Conservation (phyloP, 2,888 invertebrate species). For the Stenolophus ochropezus region DNA sequence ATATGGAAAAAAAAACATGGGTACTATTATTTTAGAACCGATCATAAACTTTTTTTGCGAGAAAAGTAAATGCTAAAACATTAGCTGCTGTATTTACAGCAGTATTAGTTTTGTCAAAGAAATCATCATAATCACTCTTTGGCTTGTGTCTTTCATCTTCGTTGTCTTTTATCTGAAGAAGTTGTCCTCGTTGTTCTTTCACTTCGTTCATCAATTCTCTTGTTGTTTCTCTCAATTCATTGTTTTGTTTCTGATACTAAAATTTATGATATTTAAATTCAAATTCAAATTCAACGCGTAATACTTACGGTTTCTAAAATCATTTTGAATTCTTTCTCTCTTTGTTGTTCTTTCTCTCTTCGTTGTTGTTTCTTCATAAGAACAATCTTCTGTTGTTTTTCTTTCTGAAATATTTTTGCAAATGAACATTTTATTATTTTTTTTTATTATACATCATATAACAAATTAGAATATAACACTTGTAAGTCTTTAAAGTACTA, state of each 20-base stretch:
- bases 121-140: too few species aligned
- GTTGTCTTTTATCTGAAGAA: too few species aligned
- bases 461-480: too few species aligned
- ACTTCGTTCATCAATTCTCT: not conserved
- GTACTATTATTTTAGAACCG: too few species aligned
- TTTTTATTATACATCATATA: too few species aligned
- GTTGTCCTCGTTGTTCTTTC: not conserved
- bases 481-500: too few species aligned
- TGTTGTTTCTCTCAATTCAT: not conserved
- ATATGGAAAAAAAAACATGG: too few species aligned
- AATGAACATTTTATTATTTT: too few species aligned
- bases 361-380: not conserved
- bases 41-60: too few species aligned
- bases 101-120: not conserved
- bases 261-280: too few species aligned
- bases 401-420: not conserved
- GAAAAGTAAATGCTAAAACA: not conserved
- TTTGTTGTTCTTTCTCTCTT: not conserved
- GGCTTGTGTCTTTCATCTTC: too few species aligned
- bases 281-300: too few species aligned
- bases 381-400: not conserved
- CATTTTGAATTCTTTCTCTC: slow-evolving; percentile 1
- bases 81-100: not conserved
- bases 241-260: not conserved
- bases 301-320: slow-evolving; percentile 6